Base-by-base conservation (phyloP, 2,888 invertebrate genomes). In the Synanthedon myopaeformis region DNA sequence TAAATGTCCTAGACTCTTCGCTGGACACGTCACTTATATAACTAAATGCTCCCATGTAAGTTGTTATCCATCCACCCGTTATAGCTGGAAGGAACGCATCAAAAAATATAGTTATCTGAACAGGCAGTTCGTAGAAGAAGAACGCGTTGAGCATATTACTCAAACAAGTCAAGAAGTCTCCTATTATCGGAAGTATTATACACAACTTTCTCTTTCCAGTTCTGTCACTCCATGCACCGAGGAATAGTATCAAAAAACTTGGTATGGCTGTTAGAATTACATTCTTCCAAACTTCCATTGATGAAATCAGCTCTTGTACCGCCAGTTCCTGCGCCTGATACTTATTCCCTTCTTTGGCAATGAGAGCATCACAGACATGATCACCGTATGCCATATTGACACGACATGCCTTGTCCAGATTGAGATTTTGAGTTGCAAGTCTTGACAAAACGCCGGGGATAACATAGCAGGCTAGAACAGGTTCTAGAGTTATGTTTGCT, bases 371-470 rank as follows among this genome's bases (percentile, higher is more conserved):
- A 72, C 95, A 95, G 0, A 95, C 89, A 54, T 88, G 82, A 52
- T 91, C 89, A 0, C 92, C 88, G 68, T 92, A 94, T 0, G 84
- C 85, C 67, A 93, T 84, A 68, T 95, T 95, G 0, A 95, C 94
- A 17, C 94, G 82, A 65, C 95, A 95, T 0, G 95, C 95, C 79
- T 95, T 95, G 68, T 95, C 95, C 61, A 95, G 82, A 76, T 94
- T 94, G 17, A 95, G 76, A 76, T 95, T 95, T 77, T 95, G 95
- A 4, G 93, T 93, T 3, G 94, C 94, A 54, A 95, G 73, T 57
- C 91, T 90, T 0, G 93, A 91, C n/a, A 91, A 65, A 1, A 89
- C 87, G 59, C 89, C 89, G 2, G 92, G 91, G 59, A 92, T 79
- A 0, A 92, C 89, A 63, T 90, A 92, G 54, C 89, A 90, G 2